Evolutionary conservation across 1,140 invertebrate genomes (phyloP).

Genomic region (Pseudoatta argentina): DNA sequence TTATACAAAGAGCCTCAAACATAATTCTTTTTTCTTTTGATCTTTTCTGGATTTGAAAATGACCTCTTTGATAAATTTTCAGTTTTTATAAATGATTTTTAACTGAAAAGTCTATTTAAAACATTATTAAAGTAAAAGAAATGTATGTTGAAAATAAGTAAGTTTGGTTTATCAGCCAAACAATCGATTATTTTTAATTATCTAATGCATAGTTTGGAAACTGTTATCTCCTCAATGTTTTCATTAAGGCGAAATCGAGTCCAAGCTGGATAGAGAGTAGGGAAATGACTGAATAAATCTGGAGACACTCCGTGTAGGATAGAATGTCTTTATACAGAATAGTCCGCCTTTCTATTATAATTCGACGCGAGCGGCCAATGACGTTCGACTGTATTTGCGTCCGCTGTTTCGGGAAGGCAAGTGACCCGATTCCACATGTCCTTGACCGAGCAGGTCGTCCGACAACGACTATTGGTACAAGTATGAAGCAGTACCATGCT

Average conservation of each 20-base stretch:
- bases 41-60: not conserved
- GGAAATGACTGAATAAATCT: not conserved
- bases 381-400: not conserved
- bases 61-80: not conserved
- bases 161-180: not conserved
- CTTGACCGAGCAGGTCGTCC: conserved; percentile 73
- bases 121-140: not conserved
- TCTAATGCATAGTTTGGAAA: not conserved
- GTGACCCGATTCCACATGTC: conserved; percentile 72
- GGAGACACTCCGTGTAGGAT: not conserved
- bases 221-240: not conserved
- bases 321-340: not conserved
- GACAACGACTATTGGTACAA: conserved; percentile 45
- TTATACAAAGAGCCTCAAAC: not conserved
- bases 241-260: conserved; percentile 1
- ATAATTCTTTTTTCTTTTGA: not conserved
- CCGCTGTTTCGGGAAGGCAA: conserved; percentile 62
- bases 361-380: not conserved
- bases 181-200: not conserved
- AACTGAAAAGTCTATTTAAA: not conserved
- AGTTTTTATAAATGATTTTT: not conserved
- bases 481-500: conserved; percentile 47
- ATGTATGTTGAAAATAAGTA: not conserved
- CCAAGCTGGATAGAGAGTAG: not conserved
- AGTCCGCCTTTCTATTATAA: not conserved